Base-by-base conservation (phyloP, 2,888 invertebrate genomes). In the Allacma fusca region DNA sequence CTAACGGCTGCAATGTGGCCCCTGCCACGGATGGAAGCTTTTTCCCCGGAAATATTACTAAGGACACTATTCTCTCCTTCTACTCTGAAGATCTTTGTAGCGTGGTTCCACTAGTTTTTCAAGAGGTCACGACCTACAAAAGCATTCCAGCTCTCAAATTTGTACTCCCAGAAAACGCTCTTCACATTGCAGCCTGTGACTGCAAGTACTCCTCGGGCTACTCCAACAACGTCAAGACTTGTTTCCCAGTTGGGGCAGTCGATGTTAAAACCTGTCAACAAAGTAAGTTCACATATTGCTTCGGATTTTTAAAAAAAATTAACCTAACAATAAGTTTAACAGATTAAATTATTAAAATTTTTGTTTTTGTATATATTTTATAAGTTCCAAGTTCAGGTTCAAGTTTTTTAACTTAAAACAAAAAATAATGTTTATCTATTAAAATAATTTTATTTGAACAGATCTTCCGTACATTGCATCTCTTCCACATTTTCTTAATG, bases 81-180 rank as follows among this genome's bases (percentile, higher is more conserved):
- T 59, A 21, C n/a, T 59, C 59, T n/a, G 59, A 59, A 59, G 59
- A 59, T 7, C 23, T 59, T 7, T 59, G n/a, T n/a, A 5, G 59
- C 5, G n/a, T 59, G 5, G n/a, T 59, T 59, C 59, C 59, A 7
- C 19, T 59, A n/a, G 59, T 23, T n/a, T 59, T 13, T n/a, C 9
- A 59, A n/a, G n/a, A 59, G n/a, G n/a, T 7, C 7, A 5, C 7
- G 19, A 7, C 9, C 7, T 59, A 21, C 23, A 23, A 59, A 59
- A n/a, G n/a, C 7, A 59, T 59, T 59, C 59, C 59, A 5, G 59
- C 23, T 7, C 23, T 59, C n/a, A 59, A 59, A 59, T 59, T 59
- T 59, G 59, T 59, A 59, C 19, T 59, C 23, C 12, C 59, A 7
- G 59, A 59, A 5, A 59, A n/a, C 23, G n/a, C 59, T n/a, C 59